phyloP scores from a whole-genome alignment of 2,888 invertebrate species.

The Fabriciana adippe region DNA sequence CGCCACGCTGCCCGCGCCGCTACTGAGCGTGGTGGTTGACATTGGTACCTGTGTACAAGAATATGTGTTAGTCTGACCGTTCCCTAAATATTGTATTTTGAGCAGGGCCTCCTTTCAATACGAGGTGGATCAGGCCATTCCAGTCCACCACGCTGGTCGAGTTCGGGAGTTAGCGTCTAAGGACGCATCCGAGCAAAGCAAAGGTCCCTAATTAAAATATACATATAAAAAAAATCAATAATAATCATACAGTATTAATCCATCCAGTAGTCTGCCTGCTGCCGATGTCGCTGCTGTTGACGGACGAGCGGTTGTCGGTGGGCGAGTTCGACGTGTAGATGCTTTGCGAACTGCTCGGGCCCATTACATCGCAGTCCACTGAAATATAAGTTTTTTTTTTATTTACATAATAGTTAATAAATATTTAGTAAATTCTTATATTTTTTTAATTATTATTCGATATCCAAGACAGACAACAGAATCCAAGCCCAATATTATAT shows the following conservation, averaged over 20 bases:
- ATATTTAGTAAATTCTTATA: too few species aligned
- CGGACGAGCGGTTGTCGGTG: constrained; percentile 72
- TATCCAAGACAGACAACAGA: too few species aligned
- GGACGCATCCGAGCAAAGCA: too few species aligned
- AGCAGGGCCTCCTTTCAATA: too few species aligned
- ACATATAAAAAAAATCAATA: not conserved
- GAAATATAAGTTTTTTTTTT: not conserved
- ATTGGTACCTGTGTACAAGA: constrained; percentile 68
- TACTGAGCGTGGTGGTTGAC: constrained; percentile 75
- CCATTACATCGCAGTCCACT: constrained; percentile 71
- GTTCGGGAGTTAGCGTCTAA: too few species aligned
- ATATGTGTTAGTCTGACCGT: not conserved
- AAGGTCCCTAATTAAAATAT: not conserved
- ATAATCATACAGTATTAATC: constrained; percentile 93
- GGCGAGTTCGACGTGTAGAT: constrained; percentile 73
- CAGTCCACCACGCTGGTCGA: too few species aligned
- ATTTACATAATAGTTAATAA: too few species aligned
- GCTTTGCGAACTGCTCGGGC: constrained; percentile 70
- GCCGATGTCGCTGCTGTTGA: constrained; percentile 81
- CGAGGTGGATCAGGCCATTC: too few species aligned
- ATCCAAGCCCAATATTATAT: too few species aligned
- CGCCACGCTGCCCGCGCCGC: constrained; percentile 75
- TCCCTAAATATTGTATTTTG: too few species aligned
- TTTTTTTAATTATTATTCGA: too few species aligned
- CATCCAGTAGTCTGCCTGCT: constrained; percentile 88